Conservation (phyloP, 2,888 invertebrate genomes). For the Escarpia spicata region DNA sequence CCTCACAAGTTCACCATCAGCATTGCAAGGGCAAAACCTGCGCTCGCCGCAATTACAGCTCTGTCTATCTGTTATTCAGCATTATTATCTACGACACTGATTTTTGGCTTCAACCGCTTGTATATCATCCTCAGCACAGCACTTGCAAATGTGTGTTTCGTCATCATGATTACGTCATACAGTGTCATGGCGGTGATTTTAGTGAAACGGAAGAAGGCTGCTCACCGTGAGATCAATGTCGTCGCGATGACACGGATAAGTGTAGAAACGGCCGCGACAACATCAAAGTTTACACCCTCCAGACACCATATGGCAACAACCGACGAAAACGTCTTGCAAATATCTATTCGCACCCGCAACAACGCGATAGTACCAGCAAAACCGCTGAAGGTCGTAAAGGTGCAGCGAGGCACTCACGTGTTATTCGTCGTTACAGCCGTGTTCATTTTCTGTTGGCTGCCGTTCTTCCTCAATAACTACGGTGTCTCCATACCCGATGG, state of each 20-base stretch:
- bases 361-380: background rate
- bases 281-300: background rate
- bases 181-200: background rate
- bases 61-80: background rate
- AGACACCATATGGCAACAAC: background rate
- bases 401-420: background rate
- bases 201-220: background rate
- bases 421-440: background rate
- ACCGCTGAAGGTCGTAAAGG: background rate
- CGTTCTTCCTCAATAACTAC: background rate
- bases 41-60: background rate
- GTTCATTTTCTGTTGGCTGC: background rate
- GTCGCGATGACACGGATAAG: background rate
- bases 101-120: background rate
- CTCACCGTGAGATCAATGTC: background rate
- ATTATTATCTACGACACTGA: background rate
- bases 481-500: background rate
- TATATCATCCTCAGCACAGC: background rate
- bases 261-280: background rate
- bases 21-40: background rate
- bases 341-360: background rate
- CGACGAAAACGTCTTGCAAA: too few species aligned
- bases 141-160: background rate
- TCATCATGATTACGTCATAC: background rate
- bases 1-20: background rate